phyloP scores from a whole-genome alignment of 2,113 vertebrate species.

The Chaetura pelagica region DNA sequence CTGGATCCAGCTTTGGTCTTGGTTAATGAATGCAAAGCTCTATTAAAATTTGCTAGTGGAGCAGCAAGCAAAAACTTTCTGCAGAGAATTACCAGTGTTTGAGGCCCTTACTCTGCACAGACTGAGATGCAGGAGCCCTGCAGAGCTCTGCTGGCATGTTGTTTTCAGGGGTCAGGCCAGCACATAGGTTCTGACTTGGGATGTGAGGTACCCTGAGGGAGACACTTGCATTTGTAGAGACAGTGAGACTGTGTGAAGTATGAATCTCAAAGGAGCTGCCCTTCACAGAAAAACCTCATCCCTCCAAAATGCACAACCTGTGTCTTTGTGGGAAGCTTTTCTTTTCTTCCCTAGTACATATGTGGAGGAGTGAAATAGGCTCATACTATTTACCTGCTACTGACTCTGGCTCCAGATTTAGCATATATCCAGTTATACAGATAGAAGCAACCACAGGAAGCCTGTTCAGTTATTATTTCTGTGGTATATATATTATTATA shows the following conservation, averaged over 20 bases:
- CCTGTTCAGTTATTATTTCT: not conserved
- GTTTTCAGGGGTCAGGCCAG: not conserved
- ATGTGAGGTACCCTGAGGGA: not conserved
- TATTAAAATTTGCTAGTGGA: not conserved
- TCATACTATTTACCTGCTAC: too few species aligned
- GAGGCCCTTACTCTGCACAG: not conserved
- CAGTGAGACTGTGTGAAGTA: not conserved
- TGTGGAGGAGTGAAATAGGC: too few species aligned
- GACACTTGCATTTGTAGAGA: not conserved
- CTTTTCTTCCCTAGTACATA: too few species aligned
- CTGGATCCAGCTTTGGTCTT: not conserved
- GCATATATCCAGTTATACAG: not conserved
- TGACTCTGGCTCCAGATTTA: too few species aligned
- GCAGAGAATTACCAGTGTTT: not conserved
- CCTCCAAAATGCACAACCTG: fast-evolving
- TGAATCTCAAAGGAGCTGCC: not conserved
- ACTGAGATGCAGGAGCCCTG: not conserved
- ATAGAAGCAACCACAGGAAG: fast-evolving
- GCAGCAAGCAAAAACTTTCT: not conserved
- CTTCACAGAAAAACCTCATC: not conserved
- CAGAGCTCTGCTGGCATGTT: not conserved
- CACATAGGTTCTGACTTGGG: not conserved
- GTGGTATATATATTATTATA: not conserved
- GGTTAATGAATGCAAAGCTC: not conserved
- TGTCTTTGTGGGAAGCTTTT: too few species aligned